Conservation (phyloP, 2,113 vertebrate species). For the Thomomys bottae region DNA sequence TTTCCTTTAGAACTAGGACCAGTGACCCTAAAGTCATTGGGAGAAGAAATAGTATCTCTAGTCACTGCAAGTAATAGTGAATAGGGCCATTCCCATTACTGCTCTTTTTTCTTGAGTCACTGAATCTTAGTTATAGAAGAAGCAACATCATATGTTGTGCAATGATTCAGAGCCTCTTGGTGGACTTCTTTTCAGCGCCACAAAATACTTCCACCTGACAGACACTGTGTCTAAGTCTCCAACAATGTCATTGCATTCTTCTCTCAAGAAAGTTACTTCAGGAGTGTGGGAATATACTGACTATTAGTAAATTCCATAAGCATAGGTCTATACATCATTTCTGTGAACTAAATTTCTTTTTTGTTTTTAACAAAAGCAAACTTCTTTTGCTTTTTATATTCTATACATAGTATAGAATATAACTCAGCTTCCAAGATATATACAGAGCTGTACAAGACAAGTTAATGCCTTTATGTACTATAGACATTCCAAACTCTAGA, state of each 20-base stretch:
- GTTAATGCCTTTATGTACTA: constrained; percentile 85
- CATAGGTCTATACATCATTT: background rate
- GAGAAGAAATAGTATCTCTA: constrained; percentile 11
- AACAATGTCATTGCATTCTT: constrained; percentile 1
- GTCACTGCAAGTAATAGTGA: background rate
- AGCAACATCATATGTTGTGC: background rate
- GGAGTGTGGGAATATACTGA: background rate
- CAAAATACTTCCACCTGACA: background rate
- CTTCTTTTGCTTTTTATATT: constrained; percentile 86
- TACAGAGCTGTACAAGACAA: constrained; percentile 86
- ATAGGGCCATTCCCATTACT: background rate
- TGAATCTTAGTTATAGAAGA: background rate
- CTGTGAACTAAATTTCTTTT: background rate
- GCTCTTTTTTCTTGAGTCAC: background rate
- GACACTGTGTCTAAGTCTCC: background rate
- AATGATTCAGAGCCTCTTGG: background rate
- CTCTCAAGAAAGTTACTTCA: background rate
- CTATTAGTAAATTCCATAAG: background rate
- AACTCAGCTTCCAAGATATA: constrained; percentile 93
- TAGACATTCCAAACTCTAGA: constrained; percentile 78
- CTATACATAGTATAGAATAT: constrained; percentile 98
- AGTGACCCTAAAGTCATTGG: background rate
- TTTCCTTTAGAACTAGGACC: background rate
- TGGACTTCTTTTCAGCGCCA: background rate
- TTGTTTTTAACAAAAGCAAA: constrained; percentile 82